These are phyloP conservation scores for Pheucticus melanocephalus DNA, from an alignment of 2,113 vertebrate species.

Conservation along the genomic window DNA sequence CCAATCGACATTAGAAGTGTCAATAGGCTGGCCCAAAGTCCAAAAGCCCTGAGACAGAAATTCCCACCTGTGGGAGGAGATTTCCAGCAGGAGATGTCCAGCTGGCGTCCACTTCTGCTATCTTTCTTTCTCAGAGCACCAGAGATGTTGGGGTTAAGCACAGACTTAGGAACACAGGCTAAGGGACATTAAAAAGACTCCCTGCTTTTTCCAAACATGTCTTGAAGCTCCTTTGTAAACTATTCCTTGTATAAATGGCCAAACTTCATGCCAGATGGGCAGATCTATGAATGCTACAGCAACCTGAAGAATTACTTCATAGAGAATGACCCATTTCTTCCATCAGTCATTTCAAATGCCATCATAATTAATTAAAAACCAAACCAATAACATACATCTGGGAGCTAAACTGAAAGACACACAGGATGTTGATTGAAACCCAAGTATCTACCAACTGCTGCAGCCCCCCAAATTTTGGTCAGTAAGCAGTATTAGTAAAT, in stretches of 20 bases:
- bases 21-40: background rate
- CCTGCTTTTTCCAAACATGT: background rate
- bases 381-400: background rate
- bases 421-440: background rate
- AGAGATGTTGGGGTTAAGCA: background rate
- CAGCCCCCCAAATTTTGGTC: background rate
- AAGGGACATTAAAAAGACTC: background rate
- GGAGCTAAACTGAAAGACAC: background rate
- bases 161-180: background rate
- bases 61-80: background rate
- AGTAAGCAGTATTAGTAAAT: background rate
- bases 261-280: background rate
- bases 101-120: background rate
- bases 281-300: background rate
- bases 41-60: background rate
- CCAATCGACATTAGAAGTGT: background rate
- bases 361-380: rapidly evolving
- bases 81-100: rapidly evolving
- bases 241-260: background rate
- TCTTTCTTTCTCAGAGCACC: background rate
- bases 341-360: background rate
- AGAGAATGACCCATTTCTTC: background rate
- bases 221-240: background rate
- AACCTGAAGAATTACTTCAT: background rate
- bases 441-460: background rate